Conservation (phyloP, 2,797 vertebrate genomes). For the Discoglossus pictus region DNA sequence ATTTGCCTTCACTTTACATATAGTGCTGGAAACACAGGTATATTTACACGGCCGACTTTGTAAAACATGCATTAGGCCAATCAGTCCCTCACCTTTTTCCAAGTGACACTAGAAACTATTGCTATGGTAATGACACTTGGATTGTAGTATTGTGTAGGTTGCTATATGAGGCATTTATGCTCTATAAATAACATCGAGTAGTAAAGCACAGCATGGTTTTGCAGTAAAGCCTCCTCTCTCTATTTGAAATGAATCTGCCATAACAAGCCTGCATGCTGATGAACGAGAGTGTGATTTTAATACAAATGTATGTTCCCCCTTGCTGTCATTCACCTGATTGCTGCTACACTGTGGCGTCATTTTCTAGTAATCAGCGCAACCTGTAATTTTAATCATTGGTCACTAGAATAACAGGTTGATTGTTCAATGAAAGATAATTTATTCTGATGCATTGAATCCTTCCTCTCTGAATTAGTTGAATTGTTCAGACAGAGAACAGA, state of each 20-base stretch:
- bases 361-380: slow-evolving; percentile 45
- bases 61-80: too few species aligned
- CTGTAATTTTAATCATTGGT: slow-evolving; percentile 48
- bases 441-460: neutral
- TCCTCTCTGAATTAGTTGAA: neutral
- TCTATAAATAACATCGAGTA: slow-evolving; percentile 8
- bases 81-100: too few species aligned
- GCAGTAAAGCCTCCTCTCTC: neutral
- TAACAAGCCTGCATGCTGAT: slow-evolving; percentile 13
- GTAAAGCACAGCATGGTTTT: neutral
- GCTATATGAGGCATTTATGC: neutral
- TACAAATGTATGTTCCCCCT: slow-evolving; percentile 18
- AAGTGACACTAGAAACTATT: too few species aligned
- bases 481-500: neutral
- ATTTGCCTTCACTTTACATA: too few species aligned
- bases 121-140: too few species aligned
- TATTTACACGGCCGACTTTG: too few species aligned
- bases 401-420: slow-evolving; percentile 21
- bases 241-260: slow-evolving; percentile 6
- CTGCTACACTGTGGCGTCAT: slow-evolving; percentile 10
- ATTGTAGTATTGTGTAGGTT: too few species aligned
- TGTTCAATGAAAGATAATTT: slow-evolving; percentile 29
- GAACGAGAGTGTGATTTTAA: slow-evolving; percentile 24
- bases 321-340: slow-evolving; percentile 38
- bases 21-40: too few species aligned